Conservation (phyloP, 2,888 invertebrate genomes). For the Phasia obesa region DNA sequence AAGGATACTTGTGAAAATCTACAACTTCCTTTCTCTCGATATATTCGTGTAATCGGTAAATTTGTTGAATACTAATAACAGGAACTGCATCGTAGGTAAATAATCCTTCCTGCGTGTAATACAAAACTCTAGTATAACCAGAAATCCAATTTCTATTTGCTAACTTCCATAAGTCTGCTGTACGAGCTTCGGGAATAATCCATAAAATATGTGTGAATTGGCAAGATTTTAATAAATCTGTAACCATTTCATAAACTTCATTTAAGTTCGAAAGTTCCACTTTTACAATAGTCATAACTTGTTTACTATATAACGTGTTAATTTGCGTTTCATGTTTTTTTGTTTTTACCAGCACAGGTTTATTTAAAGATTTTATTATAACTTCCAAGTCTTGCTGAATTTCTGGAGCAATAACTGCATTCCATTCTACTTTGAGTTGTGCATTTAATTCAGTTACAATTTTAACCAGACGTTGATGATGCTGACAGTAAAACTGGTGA, state of each 20-base stretch:
- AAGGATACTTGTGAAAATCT: conserved; percentile 31
- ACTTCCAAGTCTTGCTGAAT: neutral
- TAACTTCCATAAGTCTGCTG: neutral
- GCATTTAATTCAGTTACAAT: neutral
- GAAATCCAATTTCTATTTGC: neutral
- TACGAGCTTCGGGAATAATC: neutral
- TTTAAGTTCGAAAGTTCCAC: no score
- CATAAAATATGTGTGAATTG: neutral
- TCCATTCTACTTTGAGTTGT: conserved; percentile 5
- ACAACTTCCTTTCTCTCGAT: neutral
- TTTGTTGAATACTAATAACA: neutral
- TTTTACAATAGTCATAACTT: no score
- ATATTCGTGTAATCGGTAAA: neutral
- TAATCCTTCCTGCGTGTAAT: neutral
- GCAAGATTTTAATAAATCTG: neutral
- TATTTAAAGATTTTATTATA: neutral
- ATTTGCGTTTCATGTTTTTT: neutral
- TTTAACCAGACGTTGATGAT: neutral
- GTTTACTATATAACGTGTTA: no score
- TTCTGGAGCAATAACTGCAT: neutral
- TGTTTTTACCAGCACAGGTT: neutral
- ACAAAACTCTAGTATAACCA: neutral
- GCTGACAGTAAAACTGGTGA: no score
- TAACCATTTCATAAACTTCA: neutral
- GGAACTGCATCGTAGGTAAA: conserved; percentile 32